A percentile compares a stretch with the other conserved stretches of the same genome.
phyloP scores from a whole-genome alignment of 2,888 invertebrate genomes.

The Oscheius myriophilus region DNA sequence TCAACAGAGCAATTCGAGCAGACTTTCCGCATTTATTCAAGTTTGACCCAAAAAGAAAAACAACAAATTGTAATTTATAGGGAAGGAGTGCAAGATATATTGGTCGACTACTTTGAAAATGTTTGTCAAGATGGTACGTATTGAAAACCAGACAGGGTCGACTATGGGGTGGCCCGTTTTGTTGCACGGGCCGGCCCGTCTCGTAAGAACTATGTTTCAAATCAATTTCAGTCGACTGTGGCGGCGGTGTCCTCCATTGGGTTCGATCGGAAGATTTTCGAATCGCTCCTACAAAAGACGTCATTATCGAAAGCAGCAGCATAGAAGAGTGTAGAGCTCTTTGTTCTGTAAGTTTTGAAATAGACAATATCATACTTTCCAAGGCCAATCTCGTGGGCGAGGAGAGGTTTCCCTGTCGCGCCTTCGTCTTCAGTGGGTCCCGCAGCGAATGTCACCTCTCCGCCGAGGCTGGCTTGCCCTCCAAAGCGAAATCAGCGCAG shows the following conservation, averaged over 20 bases:
- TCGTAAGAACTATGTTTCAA: neutral
- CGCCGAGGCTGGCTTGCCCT: slow-evolving; percentile 54
- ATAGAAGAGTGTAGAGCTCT: slow-evolving; percentile 34
- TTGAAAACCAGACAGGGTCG: neutral
- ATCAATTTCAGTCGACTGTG: slow-evolving; percentile 56
- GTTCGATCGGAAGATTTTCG: slow-evolving; percentile 62
- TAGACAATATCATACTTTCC: neutral
- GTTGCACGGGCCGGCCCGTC: too few species aligned
- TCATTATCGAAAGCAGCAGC: slow-evolving; percentile 58
- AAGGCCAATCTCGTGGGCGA: slow-evolving; percentile 60
- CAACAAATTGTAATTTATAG: slow-evolving; percentile 46
- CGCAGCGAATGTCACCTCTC: slow-evolving; percentile 65
- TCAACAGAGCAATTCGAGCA: slow-evolving; percentile 59
- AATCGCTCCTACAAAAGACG: slow-evolving; percentile 61
- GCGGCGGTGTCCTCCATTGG: slow-evolving; percentile 58
- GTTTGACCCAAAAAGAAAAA: slow-evolving; percentile 1
- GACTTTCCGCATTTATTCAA: slow-evolving; percentile 59
- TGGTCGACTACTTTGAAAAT: slow-evolving; percentile 70
- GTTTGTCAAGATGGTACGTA: slow-evolving; percentile 65
- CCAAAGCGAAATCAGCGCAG: slow-evolving; percentile 8
- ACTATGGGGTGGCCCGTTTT: neutral
- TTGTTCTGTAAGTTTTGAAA: slow-evolving; percentile 39
- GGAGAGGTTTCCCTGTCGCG: slow-evolving; percentile 65
- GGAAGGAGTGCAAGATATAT: slow-evolving; percentile 41
- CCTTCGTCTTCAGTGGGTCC: slow-evolving; percentile 59